Evolutionary conservation across 2,797 vertebrate species (phyloP), one percentile per base, ranked within the genome.

Genomic region (Echiichthys vipera): DNA sequence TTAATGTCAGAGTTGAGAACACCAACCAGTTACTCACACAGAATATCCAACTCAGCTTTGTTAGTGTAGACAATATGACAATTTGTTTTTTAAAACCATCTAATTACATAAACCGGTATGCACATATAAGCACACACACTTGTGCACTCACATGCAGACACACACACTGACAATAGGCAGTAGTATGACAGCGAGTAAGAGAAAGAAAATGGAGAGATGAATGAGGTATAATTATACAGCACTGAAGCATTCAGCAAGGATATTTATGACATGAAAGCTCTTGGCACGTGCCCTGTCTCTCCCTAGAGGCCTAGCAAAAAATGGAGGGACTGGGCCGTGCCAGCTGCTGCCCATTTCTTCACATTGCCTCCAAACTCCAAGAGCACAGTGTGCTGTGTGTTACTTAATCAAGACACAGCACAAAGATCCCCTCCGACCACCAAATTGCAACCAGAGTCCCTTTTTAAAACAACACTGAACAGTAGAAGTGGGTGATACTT

Each of bases 221-320:
- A 78, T 67, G 73, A 76, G 66, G 14, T 61, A 63, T 84, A 86
- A 90, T 89, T 86, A 87, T 84, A 90, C 81, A 82, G 86, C 63
- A 71, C 32, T 71, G 75, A 84, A 50, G 61, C 64, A 39, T 80
- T 87, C 61, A 79, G 71, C 46, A 64, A 78, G 70, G 63, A 88
- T 86, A 88, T 87, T 89, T 89, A 91, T 77, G 74, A 88, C 72
- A 85, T 86, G 65, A 91, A 90, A 88, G 77, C 71, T 65, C 65
- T 81, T 83, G 80, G 84, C 85, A 71, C 53, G 46, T 37, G 74
- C 73, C 70, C n/a, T 25, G 37, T 80, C 56, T 78, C 54, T 87
- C 67, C 65, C 80, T 65, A 36, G 65, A 85, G 82, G 49, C 51
- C 40, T 4, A 46, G 43, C 6, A 14, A 55, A 69, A 73, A 62